Evolutionary conservation across 2,113 vertebrate genomes (phyloP).

Genomic region (Picathartes gymnocephalus): DNA sequence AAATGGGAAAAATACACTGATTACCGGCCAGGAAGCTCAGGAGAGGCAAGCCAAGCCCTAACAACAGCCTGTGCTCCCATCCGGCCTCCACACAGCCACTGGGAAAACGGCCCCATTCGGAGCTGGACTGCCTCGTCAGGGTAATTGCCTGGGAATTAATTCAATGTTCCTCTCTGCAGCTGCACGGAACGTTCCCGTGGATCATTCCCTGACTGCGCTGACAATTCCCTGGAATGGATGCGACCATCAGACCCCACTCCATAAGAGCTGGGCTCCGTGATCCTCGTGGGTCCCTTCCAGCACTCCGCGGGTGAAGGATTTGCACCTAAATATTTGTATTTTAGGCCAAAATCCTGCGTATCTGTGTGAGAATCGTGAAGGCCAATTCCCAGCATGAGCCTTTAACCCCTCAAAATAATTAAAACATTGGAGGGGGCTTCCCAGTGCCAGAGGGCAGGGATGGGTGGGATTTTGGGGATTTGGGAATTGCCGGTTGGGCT

Average conservation of each 20-base stretch:
- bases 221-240: neutral
- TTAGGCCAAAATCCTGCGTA: neutral
- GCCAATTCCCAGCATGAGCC: accelerated
- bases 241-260: neutral
- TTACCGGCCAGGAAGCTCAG: conserved; percentile 63
- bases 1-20: conserved; percentile 28
- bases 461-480: accelerated
- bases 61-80: conserved; percentile 51
- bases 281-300: neutral
- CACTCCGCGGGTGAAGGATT: accelerated
- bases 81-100: conserved; percentile 67
- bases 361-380: neutral
- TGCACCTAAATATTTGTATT: neutral
- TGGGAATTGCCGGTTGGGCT: neutral
- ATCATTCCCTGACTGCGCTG: neutral
- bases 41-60: conserved; percentile 31
- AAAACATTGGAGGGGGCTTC: neutral
- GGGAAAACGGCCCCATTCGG: conserved; percentile 55
- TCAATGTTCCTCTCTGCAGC: conserved; percentile 63
- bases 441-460: neutral
- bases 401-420: neutral
- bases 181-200: conserved; percentile 39
- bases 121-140: conserved; percentile 67
- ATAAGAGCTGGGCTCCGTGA: neutral
- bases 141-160: conserved; percentile 74